A percentile compares a stretch with the other conserved stretches of the same genome.
phyloP scores from a whole-genome alignment of 2,888 invertebrate genomes.

The Melieria omissa region DNA sequence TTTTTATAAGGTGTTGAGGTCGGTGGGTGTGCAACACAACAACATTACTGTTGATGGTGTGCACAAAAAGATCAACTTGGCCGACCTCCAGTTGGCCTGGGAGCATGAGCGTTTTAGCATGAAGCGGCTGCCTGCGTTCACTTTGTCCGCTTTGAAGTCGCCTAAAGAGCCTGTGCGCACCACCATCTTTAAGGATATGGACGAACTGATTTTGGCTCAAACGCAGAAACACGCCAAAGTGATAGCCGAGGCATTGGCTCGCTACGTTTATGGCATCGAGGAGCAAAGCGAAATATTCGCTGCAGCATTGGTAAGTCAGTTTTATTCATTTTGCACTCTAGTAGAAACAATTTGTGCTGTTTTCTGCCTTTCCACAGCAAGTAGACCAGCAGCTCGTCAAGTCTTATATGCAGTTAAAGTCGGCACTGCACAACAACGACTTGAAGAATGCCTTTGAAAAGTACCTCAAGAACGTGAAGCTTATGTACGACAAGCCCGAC shows the following conservation, averaged over 20 bases:
- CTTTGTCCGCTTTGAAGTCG: conserved; percentile 79
- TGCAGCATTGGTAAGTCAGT: conserved; percentile 76
- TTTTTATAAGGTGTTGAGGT: conserved; percentile 74
- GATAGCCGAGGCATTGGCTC: conserved; percentile 86
- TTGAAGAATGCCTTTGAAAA: conserved; percentile 79
- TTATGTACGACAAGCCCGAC: conserved; percentile 77
- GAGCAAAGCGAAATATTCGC: conserved; percentile 74
- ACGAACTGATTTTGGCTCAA: conserved; percentile 51
- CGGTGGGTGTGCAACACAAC: conserved; percentile 68
- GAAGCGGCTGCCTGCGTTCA: conserved; percentile 89
- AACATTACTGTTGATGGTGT: conserved; percentile 73
- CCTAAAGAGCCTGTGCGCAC: conserved; percentile 61
- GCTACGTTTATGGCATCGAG: conserved; percentile 79
- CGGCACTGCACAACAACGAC: conserved; percentile 75
- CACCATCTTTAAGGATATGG: conserved; percentile 61
- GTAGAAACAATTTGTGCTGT: conserved; percentile 14
- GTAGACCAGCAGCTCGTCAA: conserved; percentile 79
- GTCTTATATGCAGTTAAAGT: conserved; percentile 81
- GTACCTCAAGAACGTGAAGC: conserved; percentile 81
- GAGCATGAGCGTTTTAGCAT: conserved; percentile 97
- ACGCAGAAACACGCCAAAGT: conserved; percentile 73
- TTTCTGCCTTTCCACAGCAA: conserved; percentile 68
- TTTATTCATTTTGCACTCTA: not conserved
- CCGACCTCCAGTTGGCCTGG: conserved; percentile 92
- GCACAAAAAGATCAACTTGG: conserved; percentile 97